Evolutionary conservation across 92 coral and sea anemone genomes (phyloP), one percentile per base, ranked within the genome.

Genomic region (Diadumene lineata): DNA sequence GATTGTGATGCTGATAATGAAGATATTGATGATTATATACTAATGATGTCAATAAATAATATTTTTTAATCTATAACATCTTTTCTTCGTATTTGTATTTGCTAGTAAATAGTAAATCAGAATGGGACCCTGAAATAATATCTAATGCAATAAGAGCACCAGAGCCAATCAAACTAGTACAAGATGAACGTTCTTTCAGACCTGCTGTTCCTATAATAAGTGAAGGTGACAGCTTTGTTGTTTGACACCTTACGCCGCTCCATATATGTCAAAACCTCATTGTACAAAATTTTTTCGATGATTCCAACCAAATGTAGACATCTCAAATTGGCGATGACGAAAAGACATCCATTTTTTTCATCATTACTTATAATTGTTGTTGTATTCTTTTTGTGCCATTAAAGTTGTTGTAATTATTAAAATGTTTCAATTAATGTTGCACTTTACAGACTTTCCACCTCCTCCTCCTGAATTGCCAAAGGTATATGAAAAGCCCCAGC

Each of bases 401-500:
- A n/a, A n/a, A n/a, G n/a, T n/a, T n/a, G n/a, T n/a, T n/a, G n/a
- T n/a, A n/a, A n/a, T n/a, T n/a, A 9, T 56, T 56, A 56, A 56
- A 10, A 6, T 56, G 6, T 4, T n/a, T 11, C 6, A 56, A 56
- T 56, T 10, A 8, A 56, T n/a, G 6, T 21, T 9, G 25, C n/a
- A 63, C 46, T 73, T 34, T 33, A 31, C 76, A 85, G 91, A 82
- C 23, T 75, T 83, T 33, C 65, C 91, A n/a, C n/a, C n/a, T 0
- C 79, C 81, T 31, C 78, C 74, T 17, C 31, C 70, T 28, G 90
- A 84, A 7, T 82, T 92, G 38, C 87, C 82, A 0, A 80, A 83
- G 1, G 98, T 97, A 44, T 94, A 91, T 73, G 98, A 94, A 53
- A 94, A 91, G 79, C 98, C 98, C 17, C 85, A 87, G 44, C 98